Conservation (phyloP, 2,888 invertebrate species). For the Sinelater perroti region DNA sequence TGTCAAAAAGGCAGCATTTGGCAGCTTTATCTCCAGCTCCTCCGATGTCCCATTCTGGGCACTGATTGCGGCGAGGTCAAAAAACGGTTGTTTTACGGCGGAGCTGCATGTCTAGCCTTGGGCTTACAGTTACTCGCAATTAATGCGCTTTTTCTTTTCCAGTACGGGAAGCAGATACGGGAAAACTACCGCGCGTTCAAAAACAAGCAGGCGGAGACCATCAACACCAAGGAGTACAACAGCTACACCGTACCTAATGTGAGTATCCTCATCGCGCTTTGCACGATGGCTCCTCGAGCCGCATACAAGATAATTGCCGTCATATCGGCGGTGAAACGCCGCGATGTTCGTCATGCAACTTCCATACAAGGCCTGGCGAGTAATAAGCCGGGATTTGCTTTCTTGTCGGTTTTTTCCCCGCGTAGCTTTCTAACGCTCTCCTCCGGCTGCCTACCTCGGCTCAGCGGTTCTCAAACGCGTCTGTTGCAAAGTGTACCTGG, state of each 20-base stretch:
- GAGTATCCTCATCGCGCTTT: too few species aligned
- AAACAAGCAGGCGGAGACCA: constrained; percentile 63
- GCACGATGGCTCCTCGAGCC: too few species aligned
- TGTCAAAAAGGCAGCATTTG: too few species aligned
- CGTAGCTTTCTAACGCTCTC: constrained; percentile 23
- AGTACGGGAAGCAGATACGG: constrained; percentile 70
- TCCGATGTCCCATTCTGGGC: background rate
- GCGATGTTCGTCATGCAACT: constrained; percentile 15
- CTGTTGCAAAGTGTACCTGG: too few species aligned
- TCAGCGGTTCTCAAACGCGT: background rate
- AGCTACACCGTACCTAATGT: constrained; percentile 64
- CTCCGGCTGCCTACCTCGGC: background rate
- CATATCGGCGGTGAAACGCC: constrained; percentile 18
- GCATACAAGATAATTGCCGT: constrained; percentile 18
- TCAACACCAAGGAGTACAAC: constrained; percentile 62
- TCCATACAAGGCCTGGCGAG: constrained; percentile 18
- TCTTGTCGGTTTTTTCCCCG: constrained; percentile 12
- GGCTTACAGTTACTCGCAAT: background rate
- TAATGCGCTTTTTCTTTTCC: constrained; percentile 52
- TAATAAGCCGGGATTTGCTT: constrained; percentile 25
- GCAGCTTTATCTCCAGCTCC: too few species aligned
- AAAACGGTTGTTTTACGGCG: background rate
- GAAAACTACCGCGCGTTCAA: constrained; percentile 70
- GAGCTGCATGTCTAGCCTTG: background rate
- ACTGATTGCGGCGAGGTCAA: background rate